A percentile compares a stretch with the other conserved stretches of the same genome.
Evolutionary conservation across 2,888 invertebrate species (phyloP).

Genomic region (Drosophila atroscutellata): DNA sequence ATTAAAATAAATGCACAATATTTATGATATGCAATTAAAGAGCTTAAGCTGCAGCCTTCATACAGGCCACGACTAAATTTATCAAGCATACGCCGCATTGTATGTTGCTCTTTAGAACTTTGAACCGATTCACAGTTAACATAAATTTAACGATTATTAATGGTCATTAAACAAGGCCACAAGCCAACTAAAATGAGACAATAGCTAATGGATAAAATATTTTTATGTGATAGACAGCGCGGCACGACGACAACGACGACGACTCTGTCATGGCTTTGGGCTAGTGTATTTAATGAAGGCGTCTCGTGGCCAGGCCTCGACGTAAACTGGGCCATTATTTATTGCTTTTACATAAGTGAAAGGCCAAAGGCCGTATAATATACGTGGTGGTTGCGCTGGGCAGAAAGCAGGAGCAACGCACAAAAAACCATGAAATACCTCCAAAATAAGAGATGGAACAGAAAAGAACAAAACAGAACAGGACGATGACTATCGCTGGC

Average conservation of each 20-base stretch:
- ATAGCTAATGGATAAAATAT: constrained; percentile 76
- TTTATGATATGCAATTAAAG: constrained; percentile 11
- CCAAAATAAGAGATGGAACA: constrained; percentile 39
- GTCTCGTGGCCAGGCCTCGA: constrained; percentile 31
- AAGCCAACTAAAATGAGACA: constrained; percentile 54
- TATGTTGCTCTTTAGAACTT: constrained; percentile 27
- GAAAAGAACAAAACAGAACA: constrained; percentile 16
- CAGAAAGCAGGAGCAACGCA: background rate
- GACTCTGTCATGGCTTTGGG: constrained; percentile 12
- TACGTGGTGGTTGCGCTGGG: constrained; percentile 2
- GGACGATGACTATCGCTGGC: constrained; percentile 42
- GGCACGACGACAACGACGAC: constrained; percentile 3
- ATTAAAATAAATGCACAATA: constrained; percentile 16
- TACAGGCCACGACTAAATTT: background rate
- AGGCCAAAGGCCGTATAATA: constrained; percentile 45
- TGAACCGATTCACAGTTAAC: constrained; percentile 50
- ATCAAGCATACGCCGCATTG: constrained; percentile 57
- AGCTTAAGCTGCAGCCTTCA: constrained; percentile 4
- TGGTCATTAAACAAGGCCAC: constrained; percentile 69
- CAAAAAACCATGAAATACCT: constrained; percentile 27
- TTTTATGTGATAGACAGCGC: constrained; percentile 64
- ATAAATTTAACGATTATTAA: constrained; percentile 79
- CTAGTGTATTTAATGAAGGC: constrained; percentile 45
- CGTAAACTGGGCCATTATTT: constrained; percentile 73
- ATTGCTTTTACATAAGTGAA: constrained; percentile 69